Percentiles rank a stretch among this genome's conserved stretches.
Evolutionary conservation across 2,113 vertebrate genomes (phyloP).

Genomic region (Riparia riparia): DNA sequence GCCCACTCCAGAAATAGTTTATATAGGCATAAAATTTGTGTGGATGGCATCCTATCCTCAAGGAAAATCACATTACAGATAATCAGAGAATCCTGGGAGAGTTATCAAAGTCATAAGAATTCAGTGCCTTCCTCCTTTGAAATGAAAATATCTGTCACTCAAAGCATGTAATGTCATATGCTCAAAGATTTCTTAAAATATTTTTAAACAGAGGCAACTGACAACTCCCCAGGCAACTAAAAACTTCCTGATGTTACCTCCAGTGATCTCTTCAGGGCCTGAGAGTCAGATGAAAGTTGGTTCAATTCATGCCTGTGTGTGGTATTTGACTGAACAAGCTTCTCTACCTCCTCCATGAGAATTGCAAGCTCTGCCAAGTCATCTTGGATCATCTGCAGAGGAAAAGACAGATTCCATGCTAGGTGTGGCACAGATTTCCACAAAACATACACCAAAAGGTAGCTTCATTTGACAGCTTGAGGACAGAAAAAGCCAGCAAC

Average conservation of each 20-base stretch:
- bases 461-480: neutral
- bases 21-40: neutral
- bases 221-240: neutral
- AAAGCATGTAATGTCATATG: neutral
- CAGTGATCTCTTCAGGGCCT: slow-evolving; percentile 76
- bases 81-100: neutral
- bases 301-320: slow-evolving; percentile 80
- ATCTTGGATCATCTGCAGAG: slow-evolving; percentile 83
- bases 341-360: slow-evolving; percentile 80
- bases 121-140: neutral
- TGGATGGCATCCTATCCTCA: neutral
- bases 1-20: neutral
- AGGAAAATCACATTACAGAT: neutral
- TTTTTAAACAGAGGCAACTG: neutral
- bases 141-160: neutral
- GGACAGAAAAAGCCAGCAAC: neutral
- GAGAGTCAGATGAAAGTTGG: slow-evolving; percentile 77
- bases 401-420: neutral
- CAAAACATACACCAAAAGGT: neutral
- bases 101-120: neutral
- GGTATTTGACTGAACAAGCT: slow-evolving; percentile 78
- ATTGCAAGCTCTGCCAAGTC: slow-evolving; percentile 82
- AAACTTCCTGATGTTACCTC: slow-evolving; percentile 74
- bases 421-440: neutral
- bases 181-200: neutral